Conservation (phyloP, 2,797 vertebrate species). For the Xenopus petersii region DNA sequence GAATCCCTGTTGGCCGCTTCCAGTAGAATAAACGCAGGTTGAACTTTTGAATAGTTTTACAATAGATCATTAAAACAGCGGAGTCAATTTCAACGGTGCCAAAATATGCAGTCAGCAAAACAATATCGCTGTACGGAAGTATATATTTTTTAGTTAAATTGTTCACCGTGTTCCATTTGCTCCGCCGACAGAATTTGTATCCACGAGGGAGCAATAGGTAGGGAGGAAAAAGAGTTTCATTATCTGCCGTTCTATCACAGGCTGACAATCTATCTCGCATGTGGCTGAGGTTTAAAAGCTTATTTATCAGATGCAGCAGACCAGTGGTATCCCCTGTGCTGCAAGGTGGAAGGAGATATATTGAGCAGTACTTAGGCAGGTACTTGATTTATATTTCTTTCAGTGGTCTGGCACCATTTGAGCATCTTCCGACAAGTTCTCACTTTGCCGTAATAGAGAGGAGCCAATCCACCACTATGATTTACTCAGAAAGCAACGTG, state of each 20-base stretch:
- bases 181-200: constrained; percentile 68
- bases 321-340: constrained; percentile 65
- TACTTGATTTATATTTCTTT: background rate
- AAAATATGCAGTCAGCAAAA: constrained; percentile 32
- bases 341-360: constrained; percentile 68
- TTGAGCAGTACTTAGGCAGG: constrained; percentile 51
- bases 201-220: constrained; percentile 72
- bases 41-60: constrained; percentile 21
- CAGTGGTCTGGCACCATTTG: background rate
- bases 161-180: constrained; percentile 12
- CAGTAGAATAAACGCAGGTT: background rate
- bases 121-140: background rate
- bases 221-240: constrained; percentile 56
- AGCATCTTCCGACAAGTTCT: background rate
- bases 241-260: constrained; percentile 64
- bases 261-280: constrained; percentile 67
- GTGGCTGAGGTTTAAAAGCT: constrained; percentile 70
- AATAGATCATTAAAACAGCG: constrained; percentile 19
- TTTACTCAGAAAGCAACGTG: background rate
- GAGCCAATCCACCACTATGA: too few relatives aligned
- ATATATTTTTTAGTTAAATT: constrained; percentile 1
- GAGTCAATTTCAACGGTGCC: constrained; percentile 4
- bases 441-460: too few relatives aligned
- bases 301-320: constrained; percentile 68
- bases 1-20: background rate